Evolutionary conservation across 2,888 invertebrate genomes (phyloP), one percentile per base, ranked within the genome.

Genomic region (Villa cingulata): DNA sequence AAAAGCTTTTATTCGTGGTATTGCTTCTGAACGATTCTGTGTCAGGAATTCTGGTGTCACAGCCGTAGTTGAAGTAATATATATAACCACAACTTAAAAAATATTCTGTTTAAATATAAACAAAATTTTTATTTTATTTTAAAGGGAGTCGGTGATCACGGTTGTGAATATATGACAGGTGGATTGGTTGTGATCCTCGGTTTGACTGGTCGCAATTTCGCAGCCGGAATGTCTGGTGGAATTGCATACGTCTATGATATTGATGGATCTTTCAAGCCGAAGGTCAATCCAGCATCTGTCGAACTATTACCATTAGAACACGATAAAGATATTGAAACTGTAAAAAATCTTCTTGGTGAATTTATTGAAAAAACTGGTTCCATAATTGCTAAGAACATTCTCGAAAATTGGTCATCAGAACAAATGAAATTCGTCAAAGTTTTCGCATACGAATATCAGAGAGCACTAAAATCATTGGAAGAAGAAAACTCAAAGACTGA

Each of bases 121-220:
- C 15, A 15, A 37, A 18, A 23, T 6, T 23, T 23, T 23, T 4
- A 23, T 23, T 23, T 23, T 4, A 23, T 23, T 23, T 23, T 23
- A 53, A n/a, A 76, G 74, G 96, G 96, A 46, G 95, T 94, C 49
- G 98, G 98, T 37, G 98, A 98, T 74, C 97, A 98, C 71, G 97
- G 95, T 49, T 98, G 98, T 74, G 98, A 98, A 73, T 98, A 98
- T 71, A 98, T 98, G 98, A 98, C 98, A 42, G 96, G 94, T 15
- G 96, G 96, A 49, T 72, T 78, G 50, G 86, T 87, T 52, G 75
- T 98, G 44, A 86, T 98, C 60, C 77, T 98, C 16, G 96, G 96
- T 1, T 76, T 89, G 50, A 96, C 96, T 9, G 98, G 98, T 2
- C 74, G 97, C 53, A 98, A 98, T 74, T 98, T 98, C 73, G 97